Conservation (phyloP, 2,113 vertebrate genomes). For the Ciconia maguari region DNA sequence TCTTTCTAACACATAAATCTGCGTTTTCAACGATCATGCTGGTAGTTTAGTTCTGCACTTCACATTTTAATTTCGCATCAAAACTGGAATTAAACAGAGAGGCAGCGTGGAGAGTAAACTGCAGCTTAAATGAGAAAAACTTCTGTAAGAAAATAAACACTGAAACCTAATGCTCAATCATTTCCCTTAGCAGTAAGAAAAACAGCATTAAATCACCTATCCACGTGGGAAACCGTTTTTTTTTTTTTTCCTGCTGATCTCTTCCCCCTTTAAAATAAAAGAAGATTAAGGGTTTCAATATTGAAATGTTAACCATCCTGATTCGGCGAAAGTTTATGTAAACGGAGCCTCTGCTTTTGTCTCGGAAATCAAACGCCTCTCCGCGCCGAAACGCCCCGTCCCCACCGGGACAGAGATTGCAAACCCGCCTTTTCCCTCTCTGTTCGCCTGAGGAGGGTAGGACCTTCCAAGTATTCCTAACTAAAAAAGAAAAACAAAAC, state of each 20-base stretch:
- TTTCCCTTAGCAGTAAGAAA: conserved; percentile 77
- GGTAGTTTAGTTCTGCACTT: conserved; percentile 62
- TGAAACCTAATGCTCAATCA: conserved; percentile 81
- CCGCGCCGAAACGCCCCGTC: background rate
- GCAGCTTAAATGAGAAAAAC: conserved; percentile 81
- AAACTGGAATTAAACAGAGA: conserved; percentile 70
- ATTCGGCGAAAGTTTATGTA: conserved; percentile 47
- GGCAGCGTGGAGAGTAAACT: conserved; percentile 64
- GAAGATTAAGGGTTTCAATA: conserved; percentile 56
- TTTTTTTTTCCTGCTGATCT: conserved; percentile 14
- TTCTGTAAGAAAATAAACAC: conserved; percentile 83
- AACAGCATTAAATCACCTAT: conserved; percentile 79
- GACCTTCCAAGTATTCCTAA: background rate
- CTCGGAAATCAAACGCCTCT: background rate
- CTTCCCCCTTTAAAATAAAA: conserved; percentile 51
- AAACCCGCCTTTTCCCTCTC: background rate
- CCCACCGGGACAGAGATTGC: background rate
- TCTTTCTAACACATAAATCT: conserved; percentile 63
- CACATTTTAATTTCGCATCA: conserved; percentile 72
- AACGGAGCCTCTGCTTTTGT: conserved; percentile 11
- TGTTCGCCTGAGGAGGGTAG: background rate
- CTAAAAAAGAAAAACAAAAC: background rate
- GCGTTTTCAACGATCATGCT: background rate
- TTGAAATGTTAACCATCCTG: conserved; percentile 32
- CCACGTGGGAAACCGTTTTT: conserved; percentile 74